Base-by-base conservation (phyloP, 2,113 vertebrate species). In the Alligator mississippiensis region DNA sequence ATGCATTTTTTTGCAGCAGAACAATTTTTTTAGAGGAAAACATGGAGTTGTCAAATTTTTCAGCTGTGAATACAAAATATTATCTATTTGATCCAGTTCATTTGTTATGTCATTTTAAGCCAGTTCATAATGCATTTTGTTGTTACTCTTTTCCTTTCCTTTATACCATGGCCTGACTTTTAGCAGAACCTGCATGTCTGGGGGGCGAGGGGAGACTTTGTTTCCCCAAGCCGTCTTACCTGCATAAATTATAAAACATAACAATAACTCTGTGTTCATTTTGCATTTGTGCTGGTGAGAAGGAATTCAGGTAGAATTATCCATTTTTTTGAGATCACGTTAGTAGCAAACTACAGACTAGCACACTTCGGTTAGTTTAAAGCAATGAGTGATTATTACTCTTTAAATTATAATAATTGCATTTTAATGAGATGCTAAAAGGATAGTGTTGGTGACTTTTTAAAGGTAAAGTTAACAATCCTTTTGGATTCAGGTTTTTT, bases 291-390 rank as follows among this genome's bases (percentile, higher is more conserved):
- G 61, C 54, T 92, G 82, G n/a, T 75, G 19, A 72, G 30, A 83
- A 89, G 68, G 89, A 30, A 64, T 87, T 94, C 80, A 86, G 61
- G 54, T 94, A 88, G 86, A 93, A 91, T 72, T 55, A 27, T 80
- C 34, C 16, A 88, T 95, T 79, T 78, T 78, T 80, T 82, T 86
- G 90, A 90, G 70, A 84, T 77, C 74, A 78, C 18, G 22, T 81
- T 95, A 88, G 81, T 74, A 87, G 68, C 90, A 88, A 91, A 83
- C 47, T 79, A 93, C 90, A 68, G 10, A 94, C 90, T 82, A 84
- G 91, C 91, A 82, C 63, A 58, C 92, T 91, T 88, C 64, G 76
- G 58, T 58, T 72, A 92, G 28, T 57, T 85, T 93, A 58, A 72
- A 79, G 34, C 57, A 90, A 58, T 91, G 54, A 19, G 76, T 1